Percentiles rank a stretch among this genome's conserved stretches.
phyloP scores from a whole-genome alignment of 2,113 vertebrate species.

The Percina caprodes region DNA sequence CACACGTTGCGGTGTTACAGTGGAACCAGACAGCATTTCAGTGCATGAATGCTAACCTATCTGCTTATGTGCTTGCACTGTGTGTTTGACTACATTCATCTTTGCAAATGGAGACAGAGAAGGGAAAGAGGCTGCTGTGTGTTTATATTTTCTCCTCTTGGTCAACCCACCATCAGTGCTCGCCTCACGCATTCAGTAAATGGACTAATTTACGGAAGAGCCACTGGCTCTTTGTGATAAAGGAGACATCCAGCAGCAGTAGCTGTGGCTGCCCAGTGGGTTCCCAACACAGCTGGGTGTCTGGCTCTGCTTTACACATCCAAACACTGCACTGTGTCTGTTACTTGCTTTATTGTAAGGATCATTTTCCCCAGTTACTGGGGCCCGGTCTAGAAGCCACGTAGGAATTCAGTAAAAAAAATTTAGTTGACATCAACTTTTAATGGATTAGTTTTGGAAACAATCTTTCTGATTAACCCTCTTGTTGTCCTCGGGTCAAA shows the following conservation, averaged over 20 bases:
- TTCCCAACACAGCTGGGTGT: constrained; percentile 67
- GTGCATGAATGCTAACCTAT: constrained; percentile 20
- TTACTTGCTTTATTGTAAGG: constrained; percentile 14
- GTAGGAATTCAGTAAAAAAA: constrained; percentile 29
- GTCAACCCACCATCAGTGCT: constrained; percentile 60
- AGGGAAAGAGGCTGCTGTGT: constrained; percentile 40
- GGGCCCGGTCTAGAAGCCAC: constrained; percentile 6
- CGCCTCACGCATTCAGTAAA: constrained; percentile 62
- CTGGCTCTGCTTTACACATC: constrained; percentile 46
- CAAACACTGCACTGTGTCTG: constrained; percentile 47
- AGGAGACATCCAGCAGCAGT: constrained; percentile 49
- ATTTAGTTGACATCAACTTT: not conserved
- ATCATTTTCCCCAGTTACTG: constrained; percentile 29
- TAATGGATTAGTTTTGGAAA: constrained; percentile 6
- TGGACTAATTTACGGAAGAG: constrained; percentile 59
- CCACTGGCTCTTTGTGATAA: constrained; percentile 58
- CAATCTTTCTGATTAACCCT: not conserved
- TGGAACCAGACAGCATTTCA: constrained; percentile 11
- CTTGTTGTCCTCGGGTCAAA: no score
- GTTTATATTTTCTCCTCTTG: constrained; percentile 17
- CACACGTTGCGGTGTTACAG: not conserved
- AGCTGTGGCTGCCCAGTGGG: constrained; percentile 38
- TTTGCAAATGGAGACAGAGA: constrained; percentile 26
- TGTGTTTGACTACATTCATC: constrained; percentile 25
- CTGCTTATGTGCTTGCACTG: constrained; percentile 4